A percentile compares a stretch with the other conserved stretches of the same genome.
Evolutionary conservation across 2,113 vertebrate species (phyloP).

Genomic region (Pampusana beccarii): DNA sequence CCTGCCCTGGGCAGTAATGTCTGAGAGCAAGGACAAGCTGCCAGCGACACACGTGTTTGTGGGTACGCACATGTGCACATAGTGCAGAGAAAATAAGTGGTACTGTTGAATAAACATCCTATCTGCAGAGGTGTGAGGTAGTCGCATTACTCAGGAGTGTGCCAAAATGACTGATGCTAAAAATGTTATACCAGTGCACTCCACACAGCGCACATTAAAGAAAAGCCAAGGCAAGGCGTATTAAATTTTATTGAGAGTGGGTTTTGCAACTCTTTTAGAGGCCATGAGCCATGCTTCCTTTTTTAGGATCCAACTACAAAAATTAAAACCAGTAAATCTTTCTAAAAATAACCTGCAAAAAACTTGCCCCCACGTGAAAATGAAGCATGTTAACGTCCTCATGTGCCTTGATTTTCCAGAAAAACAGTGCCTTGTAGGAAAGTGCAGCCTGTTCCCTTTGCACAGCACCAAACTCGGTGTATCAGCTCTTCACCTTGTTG

Average conservation of each 20-base stretch:
- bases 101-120: not conserved
- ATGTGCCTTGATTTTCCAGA: conserved; percentile 24
- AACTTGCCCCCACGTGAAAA: conserved; percentile 45
- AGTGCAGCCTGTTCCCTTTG: not conserved
- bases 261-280: conserved; percentile 65
- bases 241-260: conserved; percentile 62
- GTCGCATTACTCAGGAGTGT: not conserved
- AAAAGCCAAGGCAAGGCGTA: conserved; percentile 50
- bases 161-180: conserved; percentile 46
- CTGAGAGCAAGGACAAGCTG: not conserved
- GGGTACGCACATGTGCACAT: fast-evolving
- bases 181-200: conserved; percentile 14
- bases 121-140: conserved; percentile 37
- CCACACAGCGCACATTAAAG: conserved; percentile 47
- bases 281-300: conserved; percentile 57
- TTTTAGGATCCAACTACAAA: conserved; percentile 55
- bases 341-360: conserved; percentile 63
- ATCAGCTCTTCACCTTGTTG: not conserved
- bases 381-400: conserved; percentile 38
- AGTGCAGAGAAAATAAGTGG: not conserved
- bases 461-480: fast-evolving
- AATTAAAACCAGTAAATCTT: conserved; percentile 68
- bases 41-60: not conserved
- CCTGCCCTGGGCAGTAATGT: not conserved
- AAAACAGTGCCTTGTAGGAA: not conserved